These are phyloP conservation scores for Phalacrocorax aristotelis DNA, from an alignment of 2,113 vertebrate species.

Conservation along the genomic window DNA sequence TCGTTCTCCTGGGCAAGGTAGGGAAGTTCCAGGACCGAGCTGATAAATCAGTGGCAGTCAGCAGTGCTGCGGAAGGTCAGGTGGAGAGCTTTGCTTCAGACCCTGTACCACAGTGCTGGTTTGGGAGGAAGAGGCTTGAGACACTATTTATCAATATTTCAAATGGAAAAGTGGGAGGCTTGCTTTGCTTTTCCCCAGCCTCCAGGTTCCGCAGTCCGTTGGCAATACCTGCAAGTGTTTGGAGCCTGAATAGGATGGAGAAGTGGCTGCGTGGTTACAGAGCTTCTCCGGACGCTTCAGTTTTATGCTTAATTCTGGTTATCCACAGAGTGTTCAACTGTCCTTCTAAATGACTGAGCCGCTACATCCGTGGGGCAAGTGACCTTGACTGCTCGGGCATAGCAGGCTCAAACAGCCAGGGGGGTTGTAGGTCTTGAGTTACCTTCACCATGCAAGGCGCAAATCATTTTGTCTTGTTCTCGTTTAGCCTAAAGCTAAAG, in stretches of 20 bases:
- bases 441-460: fast-evolving
- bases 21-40: background rate
- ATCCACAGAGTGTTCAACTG: too few species aligned
- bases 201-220: background rate
- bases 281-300: background rate
- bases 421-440: background rate
- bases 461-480: background rate
- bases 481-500: background rate
- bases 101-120: background rate
- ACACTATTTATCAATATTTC: fast-evolving
- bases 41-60: background rate
- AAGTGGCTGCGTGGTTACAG: background rate
- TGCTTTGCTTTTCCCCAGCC: background rate
- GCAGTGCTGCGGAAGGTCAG: background rate
- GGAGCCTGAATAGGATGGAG: background rate
- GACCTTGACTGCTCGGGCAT: background rate
- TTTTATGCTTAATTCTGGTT: background rate
- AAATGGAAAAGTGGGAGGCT: background rate
- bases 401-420: background rate
- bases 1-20: background rate
- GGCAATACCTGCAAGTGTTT: background rate
- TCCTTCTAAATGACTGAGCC: background rate
- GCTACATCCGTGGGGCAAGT: fast-evolving
- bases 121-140: background rate
- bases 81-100: background rate